These are phyloP conservation scores for Oxyteleia sp. DNA, from an alignment of 2,888 invertebrate genomes.

Conservation along the genomic window DNA sequence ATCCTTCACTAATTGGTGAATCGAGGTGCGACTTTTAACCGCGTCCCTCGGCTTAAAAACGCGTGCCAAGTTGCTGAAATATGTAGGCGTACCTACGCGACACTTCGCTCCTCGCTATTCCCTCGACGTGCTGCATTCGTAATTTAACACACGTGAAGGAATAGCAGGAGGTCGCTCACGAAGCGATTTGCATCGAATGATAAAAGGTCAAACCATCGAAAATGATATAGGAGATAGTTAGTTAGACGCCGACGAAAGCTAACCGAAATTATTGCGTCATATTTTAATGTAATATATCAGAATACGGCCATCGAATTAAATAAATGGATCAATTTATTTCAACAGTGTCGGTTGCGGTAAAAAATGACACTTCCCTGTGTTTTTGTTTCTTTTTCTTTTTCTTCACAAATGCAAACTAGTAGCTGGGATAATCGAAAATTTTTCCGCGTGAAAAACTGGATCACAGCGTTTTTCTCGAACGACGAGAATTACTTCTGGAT, in stretches of 20 bases:
- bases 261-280: constrained; percentile 76
- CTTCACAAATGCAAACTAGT: constrained; percentile 25
- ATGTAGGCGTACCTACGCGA: constrained; percentile 62
- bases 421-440: constrained; percentile 9
- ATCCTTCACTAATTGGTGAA: constrained; percentile 65
- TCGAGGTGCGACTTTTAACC: constrained; percentile 34
- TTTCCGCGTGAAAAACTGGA: constrained; percentile 45
- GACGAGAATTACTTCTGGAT: constrained; percentile 42
- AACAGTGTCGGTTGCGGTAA: too few species aligned
- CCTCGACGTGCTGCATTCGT: constrained; percentile 34
- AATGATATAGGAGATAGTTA: constrained; percentile 81
- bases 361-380: too few species aligned
- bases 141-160: constrained; percentile 62
- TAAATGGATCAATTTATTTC: too few species aligned
- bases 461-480: constrained; percentile 31
- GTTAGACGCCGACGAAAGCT: constrained; percentile 34
- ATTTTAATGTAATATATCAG: too few species aligned
- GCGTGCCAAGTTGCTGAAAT: constrained; percentile 55
- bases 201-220: constrained; percentile 82
- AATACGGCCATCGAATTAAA: too few species aligned
- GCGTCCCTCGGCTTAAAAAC: constrained; percentile 28
- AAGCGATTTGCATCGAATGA: constrained; percentile 82
- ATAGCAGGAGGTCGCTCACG: constrained; percentile 77
- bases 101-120: constrained; percentile 21
- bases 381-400: too few species aligned